These are phyloP conservation scores for Phortica variegata DNA, from an alignment of 1,140 invertebrate species.

Conservation along the genomic window DNA sequence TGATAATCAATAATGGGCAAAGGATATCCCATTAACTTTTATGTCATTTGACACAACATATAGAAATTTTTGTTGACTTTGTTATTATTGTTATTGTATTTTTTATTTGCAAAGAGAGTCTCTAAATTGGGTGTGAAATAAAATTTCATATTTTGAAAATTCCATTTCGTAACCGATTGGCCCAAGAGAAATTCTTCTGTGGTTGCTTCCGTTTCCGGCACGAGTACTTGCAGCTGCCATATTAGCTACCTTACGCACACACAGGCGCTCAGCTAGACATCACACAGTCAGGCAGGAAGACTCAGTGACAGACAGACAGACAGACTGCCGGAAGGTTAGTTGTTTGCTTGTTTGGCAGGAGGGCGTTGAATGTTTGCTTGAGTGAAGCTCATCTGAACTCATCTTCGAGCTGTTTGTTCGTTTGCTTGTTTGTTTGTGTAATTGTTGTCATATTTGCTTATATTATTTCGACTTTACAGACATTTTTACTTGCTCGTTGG, in stretches of 20 bases:
- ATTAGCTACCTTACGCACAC: slow-evolving; percentile 39
- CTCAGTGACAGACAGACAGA: too few relatives aligned
- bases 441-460: too few relatives aligned
- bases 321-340: background rate
- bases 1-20: background rate
- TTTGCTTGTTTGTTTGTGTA: too few relatives aligned
- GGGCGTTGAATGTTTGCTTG: too few relatives aligned
- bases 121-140: too few relatives aligned
- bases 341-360: background rate
- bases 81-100: slow-evolving; percentile 30
- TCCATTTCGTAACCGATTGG: slow-evolving; percentile 18
- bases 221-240: too few relatives aligned
- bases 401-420: too few relatives aligned
- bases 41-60: background rate
- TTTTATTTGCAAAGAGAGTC: too few relatives aligned
- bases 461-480: too few relatives aligned
- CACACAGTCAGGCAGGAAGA: background rate
- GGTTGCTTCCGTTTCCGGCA: slow-evolving; percentile 42
- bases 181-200: slow-evolving; percentile 21
- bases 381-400: too few relatives aligned
- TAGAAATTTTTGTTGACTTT: background rate
- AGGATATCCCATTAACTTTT: background rate
- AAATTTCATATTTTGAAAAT: slow-evolving; percentile 6
- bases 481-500: too few relatives aligned
- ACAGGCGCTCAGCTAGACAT: background rate